Conservation (phyloP, 2,888 invertebrate genomes). For the Gastrophysa polygoni region DNA sequence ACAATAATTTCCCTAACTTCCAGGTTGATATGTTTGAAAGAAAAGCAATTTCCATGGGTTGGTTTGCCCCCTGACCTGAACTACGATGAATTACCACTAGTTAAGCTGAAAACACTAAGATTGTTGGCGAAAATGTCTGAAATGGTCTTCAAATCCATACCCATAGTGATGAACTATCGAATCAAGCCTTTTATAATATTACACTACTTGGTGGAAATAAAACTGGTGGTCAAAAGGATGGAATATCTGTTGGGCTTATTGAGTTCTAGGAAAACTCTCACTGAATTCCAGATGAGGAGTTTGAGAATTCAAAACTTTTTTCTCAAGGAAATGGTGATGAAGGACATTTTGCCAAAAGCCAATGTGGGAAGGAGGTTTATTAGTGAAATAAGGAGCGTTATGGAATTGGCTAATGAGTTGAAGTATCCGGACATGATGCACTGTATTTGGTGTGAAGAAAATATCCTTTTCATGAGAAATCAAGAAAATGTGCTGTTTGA, state of each 20-base stretch:
- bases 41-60: conserved; percentile 50
- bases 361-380: conserved; percentile 48
- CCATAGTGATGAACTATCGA: conserved; percentile 42
- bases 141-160: conserved; percentile 44
- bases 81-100: conserved; percentile 46
- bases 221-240: conserved; percentile 46
- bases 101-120: conserved; percentile 48
- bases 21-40: conserved; percentile 46
- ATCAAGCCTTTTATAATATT: conserved; percentile 50
- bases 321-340: conserved; percentile 49
- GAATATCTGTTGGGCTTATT: conserved; percentile 43
- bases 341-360: conserved; percentile 47
- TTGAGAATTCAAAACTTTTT: conserved; percentile 50
- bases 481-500: conserved; percentile 1
- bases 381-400: conserved; percentile 46
- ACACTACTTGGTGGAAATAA: conserved; percentile 50
- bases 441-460: conserved; percentile 52
- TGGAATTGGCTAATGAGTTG: conserved; percentile 48
- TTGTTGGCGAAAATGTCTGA: conserved; percentile 50
- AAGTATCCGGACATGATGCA: conserved; percentile 47
- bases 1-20: too few species aligned
- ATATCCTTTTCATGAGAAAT: conserved; percentile 48
- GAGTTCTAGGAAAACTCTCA: conserved; percentile 37
- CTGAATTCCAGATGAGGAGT: conserved; percentile 48
- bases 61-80: conserved; percentile 44